Evolutionary conservation across 2,113 vertebrate genomes (phyloP).

Genomic region (Salvelinus alpinus): DNA sequence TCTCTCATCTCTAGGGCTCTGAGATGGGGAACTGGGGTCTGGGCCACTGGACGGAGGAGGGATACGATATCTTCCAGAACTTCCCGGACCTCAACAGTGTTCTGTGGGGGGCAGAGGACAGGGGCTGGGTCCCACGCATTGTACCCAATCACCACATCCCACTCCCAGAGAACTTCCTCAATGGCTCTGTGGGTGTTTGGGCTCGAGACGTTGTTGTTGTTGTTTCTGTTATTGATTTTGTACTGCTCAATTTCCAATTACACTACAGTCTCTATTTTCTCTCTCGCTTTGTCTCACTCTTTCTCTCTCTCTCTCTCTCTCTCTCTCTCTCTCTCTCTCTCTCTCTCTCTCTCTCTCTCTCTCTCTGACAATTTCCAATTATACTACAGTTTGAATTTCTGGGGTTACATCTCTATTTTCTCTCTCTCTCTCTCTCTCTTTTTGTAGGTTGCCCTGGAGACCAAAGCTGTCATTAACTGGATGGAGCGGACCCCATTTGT

Average conservation of each 20-base stretch:
- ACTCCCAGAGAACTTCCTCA: slow-evolving; percentile 78
- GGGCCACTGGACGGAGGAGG: slow-evolving; percentile 90
- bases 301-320: not conserved
- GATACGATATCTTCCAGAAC: slow-evolving; percentile 94
- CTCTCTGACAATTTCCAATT: not conserved
- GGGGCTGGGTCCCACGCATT: slow-evolving; percentile 83
- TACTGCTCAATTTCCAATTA: too few species aligned
- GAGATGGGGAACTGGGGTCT: slow-evolving; percentile 92
- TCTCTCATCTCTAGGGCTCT: slow-evolving; percentile 78
- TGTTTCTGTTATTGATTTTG: not conserved
- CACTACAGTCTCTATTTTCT: too few species aligned
- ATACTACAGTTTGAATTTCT: too few species aligned
- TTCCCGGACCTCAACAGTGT: slow-evolving; percentile 88
- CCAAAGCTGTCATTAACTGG: slow-evolving; percentile 89
- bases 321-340: not conserved
- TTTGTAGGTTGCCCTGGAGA: slow-evolving; percentile 86
- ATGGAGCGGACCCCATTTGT: slow-evolving; percentile 94
- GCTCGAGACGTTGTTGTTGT: too few species aligned
- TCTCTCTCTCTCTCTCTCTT: not conserved
- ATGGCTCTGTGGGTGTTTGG: slow-evolving; percentile 75
- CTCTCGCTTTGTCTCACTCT: not conserved
- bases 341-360: not conserved
- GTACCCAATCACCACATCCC: slow-evolving; percentile 88
- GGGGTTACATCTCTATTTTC: too few species aligned
- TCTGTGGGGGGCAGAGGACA: slow-evolving; percentile 90